Percentiles rank a stretch among this genome's conserved stretches.
Evolutionary conservation across 2,888 invertebrate genomes (phyloP).

Genomic region (Seira sanloemensis): DNA sequence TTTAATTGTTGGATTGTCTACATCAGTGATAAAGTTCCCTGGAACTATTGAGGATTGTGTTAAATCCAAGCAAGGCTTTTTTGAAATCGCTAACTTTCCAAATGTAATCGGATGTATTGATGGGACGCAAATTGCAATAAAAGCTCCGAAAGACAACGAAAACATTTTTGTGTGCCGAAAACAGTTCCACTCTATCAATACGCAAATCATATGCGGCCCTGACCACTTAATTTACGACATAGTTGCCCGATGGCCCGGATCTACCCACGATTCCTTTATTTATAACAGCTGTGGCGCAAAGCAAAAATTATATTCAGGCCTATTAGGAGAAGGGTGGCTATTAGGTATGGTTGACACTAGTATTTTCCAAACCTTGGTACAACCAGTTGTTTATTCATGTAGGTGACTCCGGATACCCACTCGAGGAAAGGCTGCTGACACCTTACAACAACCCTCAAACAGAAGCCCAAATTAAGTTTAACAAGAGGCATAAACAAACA

Average conservation of each 20-base stretch:
- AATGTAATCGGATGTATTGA: slow-evolving; percentile 71
- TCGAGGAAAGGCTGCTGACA: slow-evolving; percentile 7
- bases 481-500: neutral
- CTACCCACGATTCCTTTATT: slow-evolving; percentile 68
- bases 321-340: slow-evolving; percentile 43
- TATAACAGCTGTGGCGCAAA: slow-evolving; percentile 48
- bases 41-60: neutral
- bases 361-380: slow-evolving; percentile 8
- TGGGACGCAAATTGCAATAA: slow-evolving; percentile 71
- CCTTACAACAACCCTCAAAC: neutral
- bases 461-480: neutral
- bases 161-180: slow-evolving; percentile 67
- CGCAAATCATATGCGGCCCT: slow-evolving; percentile 65
- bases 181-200: slow-evolving; percentile 70
- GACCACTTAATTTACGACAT: slow-evolving; percentile 58
- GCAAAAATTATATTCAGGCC: neutral
- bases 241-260: slow-evolving; percentile 69
- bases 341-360: slow-evolving; percentile 43
- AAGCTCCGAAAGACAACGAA: slow-evolving; percentile 57
- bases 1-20: neutral
- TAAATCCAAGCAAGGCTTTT: slow-evolving; percentile 27
- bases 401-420: slow-evolving; percentile 43
- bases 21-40: slow-evolving; percentile 25
- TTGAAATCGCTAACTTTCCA: slow-evolving; percentile 60
- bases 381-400: neutral